Percentiles rank a stretch among this genome's conserved stretches.
Evolutionary conservation across 2,797 vertebrate genomes (phyloP).

Genomic region (Molossus alvarezi): DNA sequence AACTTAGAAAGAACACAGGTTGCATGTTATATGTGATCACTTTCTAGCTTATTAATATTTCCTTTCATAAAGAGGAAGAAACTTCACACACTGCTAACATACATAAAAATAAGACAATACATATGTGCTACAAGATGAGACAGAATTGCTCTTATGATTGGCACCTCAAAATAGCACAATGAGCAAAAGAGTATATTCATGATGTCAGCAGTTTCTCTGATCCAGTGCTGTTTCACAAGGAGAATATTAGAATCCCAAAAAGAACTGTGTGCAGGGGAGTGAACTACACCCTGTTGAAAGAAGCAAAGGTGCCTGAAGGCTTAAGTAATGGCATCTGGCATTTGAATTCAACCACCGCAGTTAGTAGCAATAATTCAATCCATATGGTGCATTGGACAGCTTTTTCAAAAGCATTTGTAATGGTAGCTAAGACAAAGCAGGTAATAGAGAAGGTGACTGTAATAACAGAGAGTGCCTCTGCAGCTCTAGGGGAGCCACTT

Average conservation of each 20-base stretch:
- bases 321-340: slow-evolving; percentile 40
- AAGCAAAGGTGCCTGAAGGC: slow-evolving; percentile 20
- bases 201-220: slow-evolving; percentile 37
- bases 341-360: neutral
- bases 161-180: neutral
- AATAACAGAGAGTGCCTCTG: neutral
- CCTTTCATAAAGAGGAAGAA: slow-evolving; percentile 27
- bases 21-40: neutral
- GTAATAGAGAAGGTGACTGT: neutral
- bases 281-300: slow-evolving; percentile 11
- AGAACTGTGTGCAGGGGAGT: slow-evolving; percentile 16
- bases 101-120: neutral
- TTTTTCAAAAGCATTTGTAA: slow-evolving; percentile 33
- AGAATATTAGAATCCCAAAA: slow-evolving; percentile 18
- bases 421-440: slow-evolving; percentile 24
- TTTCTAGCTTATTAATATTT: slow-evolving; percentile 23
- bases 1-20: neutral
- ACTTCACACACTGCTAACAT: neutral
- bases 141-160: slow-evolving; percentile 13
- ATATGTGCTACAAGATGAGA: neutral
- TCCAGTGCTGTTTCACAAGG: neutral
- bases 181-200: neutral
- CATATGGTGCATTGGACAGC: neutral
- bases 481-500: neutral
- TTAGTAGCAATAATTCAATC: slow-evolving; percentile 45